These are phyloP conservation scores for Mastomys coucha DNA, from an alignment of 2,113 vertebrate species.

Conservation along the genomic window DNA sequence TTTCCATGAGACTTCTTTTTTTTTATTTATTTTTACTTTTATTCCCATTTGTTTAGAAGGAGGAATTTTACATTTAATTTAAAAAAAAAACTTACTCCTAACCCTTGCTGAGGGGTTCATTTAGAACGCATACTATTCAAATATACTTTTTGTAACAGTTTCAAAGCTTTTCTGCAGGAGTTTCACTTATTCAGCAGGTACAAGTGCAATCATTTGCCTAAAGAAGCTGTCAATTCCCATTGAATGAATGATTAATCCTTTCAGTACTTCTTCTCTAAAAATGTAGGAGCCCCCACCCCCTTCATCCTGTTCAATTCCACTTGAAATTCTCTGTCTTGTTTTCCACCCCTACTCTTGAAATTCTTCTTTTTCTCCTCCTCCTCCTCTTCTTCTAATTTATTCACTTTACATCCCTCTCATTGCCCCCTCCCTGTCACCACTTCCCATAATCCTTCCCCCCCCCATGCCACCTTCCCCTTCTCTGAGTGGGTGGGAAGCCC, in stretches of 20 bases:
- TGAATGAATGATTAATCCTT: background rate
- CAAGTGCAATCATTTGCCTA: background rate
- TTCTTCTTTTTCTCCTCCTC: too few relatives aligned
- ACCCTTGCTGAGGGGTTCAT: background rate
- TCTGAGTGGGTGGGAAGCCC: too few relatives aligned
- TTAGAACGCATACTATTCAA: background rate
- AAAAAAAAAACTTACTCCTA: background rate
- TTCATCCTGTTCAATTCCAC: background rate
- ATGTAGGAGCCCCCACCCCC: background rate
- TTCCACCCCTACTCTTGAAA: background rate
- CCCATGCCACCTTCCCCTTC: too few relatives aligned
- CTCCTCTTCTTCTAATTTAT: too few relatives aligned
- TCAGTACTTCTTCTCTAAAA: background rate
- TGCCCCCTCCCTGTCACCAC: too few relatives aligned
- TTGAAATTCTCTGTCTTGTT: background rate
- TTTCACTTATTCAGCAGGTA: background rate
- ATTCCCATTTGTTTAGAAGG: too few relatives aligned
- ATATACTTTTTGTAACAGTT: background rate
- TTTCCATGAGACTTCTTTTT: constrained; percentile 32
- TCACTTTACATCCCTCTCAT: too few relatives aligned
- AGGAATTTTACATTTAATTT: constrained; percentile 20
- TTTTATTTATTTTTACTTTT: background rate
- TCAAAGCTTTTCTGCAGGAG: constrained; percentile 6
- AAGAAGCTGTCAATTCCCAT: background rate
- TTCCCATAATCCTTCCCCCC: too few relatives aligned